Evolutionary conservation across 2,888 invertebrate genomes (phyloP).

Genomic region (Siphonodentalium dalli): DNA sequence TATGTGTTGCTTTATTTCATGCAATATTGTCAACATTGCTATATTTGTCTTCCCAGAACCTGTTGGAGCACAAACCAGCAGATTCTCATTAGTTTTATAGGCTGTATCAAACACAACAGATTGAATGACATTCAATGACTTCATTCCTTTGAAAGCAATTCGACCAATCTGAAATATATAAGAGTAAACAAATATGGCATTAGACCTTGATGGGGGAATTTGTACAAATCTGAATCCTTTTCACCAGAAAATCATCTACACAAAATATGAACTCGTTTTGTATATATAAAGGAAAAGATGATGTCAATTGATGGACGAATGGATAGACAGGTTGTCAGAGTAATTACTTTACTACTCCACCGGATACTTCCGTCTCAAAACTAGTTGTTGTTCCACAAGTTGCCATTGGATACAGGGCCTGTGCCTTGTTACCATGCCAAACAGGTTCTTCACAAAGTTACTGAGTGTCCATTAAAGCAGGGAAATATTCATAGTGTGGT

Average conservation of each 20-base stretch:
- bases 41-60: conserved; percentile 99
- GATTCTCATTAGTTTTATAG: conserved; percentile 94
- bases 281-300: neutral
- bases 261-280: neutral
- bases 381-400: too few relatives aligned
- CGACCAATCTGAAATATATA: conserved; percentile 78
- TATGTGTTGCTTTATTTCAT: conserved; percentile 86
- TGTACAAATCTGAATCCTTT: neutral
- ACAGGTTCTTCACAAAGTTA: too few relatives aligned
- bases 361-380: too few relatives aligned
- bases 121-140: conserved; percentile 90
- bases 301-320: too few relatives aligned
- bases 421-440: too few relatives aligned
- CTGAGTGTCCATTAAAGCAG: too few relatives aligned
- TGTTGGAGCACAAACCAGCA: conserved; percentile 97
- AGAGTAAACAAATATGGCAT: conserved; percentile 4
- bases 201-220: neutral
- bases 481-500: too few relatives aligned
- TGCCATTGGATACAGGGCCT: too few relatives aligned
- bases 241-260: neutral
- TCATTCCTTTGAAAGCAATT: conserved; percentile 86
- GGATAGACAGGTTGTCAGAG: too few relatives aligned
- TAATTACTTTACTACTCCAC: too few relatives aligned
- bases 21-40: conserved; percentile 89
- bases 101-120: conserved; percentile 94